Conservation (phyloP, 2,797 vertebrate genomes). For the Austrolebias charrua region DNA sequence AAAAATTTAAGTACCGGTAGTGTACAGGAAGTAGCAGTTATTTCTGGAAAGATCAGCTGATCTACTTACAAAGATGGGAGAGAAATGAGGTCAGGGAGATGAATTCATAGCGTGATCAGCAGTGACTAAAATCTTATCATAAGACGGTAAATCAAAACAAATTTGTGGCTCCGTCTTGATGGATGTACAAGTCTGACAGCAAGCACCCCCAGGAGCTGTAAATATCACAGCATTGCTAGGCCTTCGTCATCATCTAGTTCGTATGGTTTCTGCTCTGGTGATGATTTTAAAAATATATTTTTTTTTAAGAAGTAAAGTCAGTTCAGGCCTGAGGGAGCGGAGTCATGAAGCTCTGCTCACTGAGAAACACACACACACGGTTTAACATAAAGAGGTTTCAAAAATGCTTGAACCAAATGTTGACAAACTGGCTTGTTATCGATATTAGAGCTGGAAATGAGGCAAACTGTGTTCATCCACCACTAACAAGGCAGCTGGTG, state of each 20-base stretch:
- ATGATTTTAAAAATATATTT: conserved; percentile 14
- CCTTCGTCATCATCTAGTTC: conserved; percentile 7
- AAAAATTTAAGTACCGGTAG: neutral
- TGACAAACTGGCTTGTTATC: too few species aligned
- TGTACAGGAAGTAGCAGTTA: conserved; percentile 4
- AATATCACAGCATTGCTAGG: conserved; percentile 13
- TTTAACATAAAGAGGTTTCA: too few species aligned
- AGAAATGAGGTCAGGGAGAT: conserved; percentile 56
- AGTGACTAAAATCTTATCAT: conserved; percentile 29
- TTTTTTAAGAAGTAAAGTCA: conserved; percentile 11
- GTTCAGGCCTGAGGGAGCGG: conserved; percentile 15
- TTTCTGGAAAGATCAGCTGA: conserved; percentile 12
- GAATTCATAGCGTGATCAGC: conserved; percentile 42
- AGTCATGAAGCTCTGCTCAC: neutral
- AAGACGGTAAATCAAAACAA: conserved; percentile 29
- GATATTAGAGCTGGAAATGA: too few species aligned
- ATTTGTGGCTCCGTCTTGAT: conserved; percentile 29
- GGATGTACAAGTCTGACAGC: conserved; percentile 19
- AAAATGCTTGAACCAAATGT: too few species aligned
- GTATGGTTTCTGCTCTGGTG: neutral
- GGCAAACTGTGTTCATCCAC: too few species aligned
- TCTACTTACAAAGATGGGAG: conserved; percentile 13
- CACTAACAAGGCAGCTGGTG: too few species aligned
- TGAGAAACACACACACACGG: neutral
- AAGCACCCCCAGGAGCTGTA: conserved; percentile 9